Evolutionary conservation across 2,797 vertebrate species (phyloP), one percentile per base, ranked within the genome.

Genomic region (Acrocephalus scirpaceus): DNA sequence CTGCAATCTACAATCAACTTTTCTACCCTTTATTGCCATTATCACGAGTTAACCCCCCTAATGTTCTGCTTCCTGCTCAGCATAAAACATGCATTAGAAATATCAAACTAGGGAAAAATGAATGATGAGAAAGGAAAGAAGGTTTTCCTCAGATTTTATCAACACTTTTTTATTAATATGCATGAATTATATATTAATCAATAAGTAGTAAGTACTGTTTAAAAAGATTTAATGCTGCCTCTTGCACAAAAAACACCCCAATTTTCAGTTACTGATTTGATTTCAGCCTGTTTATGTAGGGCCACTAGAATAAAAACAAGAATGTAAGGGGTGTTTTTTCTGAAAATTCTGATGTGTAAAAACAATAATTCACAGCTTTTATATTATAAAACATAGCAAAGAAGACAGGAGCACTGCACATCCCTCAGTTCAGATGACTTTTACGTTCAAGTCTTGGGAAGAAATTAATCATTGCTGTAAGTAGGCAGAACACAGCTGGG

Each of bases 391-490:
- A 38, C 5, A 27, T 23, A 48, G 16, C 58, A 91, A 92, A 70
- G 65, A 62, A 54, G 53, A 78, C 32, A 72, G 54, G 84, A 95
- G 66, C 1, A 2, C 23, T 62, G 51, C 56, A 72, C 56, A 84
- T 88, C 74, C 64, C 73, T 93, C 70, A 78, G 36, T 51, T 87
- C 66, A 90, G 62, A 66, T 26, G 21, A 86, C 34, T 93, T 93
- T 56, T 87, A 56, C 87, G 69, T 47, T 86, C 74, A 95, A 93
- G 74, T 0, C 51, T 81, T 86, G 67, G 29, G 48, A 92, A 92
- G 80, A 92, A 96, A 96, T 92, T 95, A 95, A 88, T 96, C 95
- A 82, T 50, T 81, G 47, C 64, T 90, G 8, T 90, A 93, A 95
- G 66, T 50, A 80, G 86, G 77, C 90, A 95, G 90, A 92, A 87